phyloP scores from a whole-genome alignment of 2,113 vertebrate species.

The Crotalus helleri region DNA sequence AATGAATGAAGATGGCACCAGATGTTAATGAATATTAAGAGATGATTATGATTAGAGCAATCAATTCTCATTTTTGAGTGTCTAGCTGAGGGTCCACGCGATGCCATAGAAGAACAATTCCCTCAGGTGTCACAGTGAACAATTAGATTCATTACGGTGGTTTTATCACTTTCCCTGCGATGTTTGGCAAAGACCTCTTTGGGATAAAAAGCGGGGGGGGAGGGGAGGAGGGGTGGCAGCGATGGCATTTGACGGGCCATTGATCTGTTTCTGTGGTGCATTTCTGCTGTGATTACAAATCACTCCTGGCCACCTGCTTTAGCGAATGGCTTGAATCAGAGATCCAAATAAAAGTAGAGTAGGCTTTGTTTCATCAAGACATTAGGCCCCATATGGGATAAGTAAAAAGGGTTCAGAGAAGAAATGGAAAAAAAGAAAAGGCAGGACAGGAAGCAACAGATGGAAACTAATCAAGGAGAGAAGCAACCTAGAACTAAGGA shows the following conservation, averaged over 20 bases:
- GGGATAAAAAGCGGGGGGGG: neutral
- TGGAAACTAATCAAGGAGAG: neutral
- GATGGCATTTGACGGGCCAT: conserved; percentile 8
- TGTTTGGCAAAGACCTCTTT: conserved; percentile 14
- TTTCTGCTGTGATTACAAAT: conserved; percentile 23
- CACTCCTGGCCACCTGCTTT: conserved; percentile 36
- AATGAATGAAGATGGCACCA: conserved; percentile 30
- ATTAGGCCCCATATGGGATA: neutral
- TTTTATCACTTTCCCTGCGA: conserved; percentile 35
- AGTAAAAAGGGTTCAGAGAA: neutral
- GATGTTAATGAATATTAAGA: neutral
- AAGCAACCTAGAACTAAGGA: neutral
- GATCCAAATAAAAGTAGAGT: conserved; percentile 27
- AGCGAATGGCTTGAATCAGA: conserved; percentile 26
- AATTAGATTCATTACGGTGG: conserved; percentile 29
- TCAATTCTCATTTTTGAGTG: conserved; percentile 33
- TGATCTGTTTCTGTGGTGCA: conserved; percentile 38
- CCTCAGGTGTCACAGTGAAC: neutral
- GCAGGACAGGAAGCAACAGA: neutral
- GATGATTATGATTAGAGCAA: conserved; percentile 18
- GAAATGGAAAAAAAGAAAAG: neutral
- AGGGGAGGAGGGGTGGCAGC: neutral
- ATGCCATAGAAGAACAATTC: conserved; percentile 33
- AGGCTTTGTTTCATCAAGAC: neutral
- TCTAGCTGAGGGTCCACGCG: neutral